phyloP scores from a whole-genome alignment of 1,140 invertebrate species.

The Brachionus sp. region DNA sequence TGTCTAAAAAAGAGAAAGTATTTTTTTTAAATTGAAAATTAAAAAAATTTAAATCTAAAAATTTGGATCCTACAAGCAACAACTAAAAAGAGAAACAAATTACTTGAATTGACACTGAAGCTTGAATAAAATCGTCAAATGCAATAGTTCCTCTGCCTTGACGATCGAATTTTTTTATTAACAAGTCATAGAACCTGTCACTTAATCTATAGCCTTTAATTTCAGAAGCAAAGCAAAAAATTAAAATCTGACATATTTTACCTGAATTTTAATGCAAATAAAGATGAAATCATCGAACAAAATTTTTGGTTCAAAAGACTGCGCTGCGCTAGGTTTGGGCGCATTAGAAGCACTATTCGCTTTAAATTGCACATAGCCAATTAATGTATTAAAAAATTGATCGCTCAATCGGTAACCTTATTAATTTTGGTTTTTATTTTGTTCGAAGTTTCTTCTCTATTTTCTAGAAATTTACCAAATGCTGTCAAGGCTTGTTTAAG shows the following conservation, averaged over 20 bases:
- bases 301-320: constrained; percentile 73
- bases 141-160: constrained; percentile 81
- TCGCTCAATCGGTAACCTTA: constrained; percentile 72
- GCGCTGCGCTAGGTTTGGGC: not conserved
- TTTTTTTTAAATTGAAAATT: not conserved
- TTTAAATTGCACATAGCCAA: constrained; percentile 83
- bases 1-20: constrained; percentile 70
- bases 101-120: constrained; percentile 85
- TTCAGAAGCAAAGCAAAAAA: not conserved
- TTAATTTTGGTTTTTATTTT: not conserved
- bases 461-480: constrained; percentile 68
- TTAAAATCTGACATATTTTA: not conserved
- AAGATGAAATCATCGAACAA: constrained; percentile 99
- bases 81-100: constrained; percentile 60
- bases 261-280: constrained; percentile 80
- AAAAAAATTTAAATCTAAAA: not conserved
- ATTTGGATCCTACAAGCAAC: not conserved
- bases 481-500: constrained; percentile 79
- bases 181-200: constrained; percentile 74
- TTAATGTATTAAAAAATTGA: constrained; percentile 72
- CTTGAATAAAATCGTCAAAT: constrained; percentile 98
- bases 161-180: constrained; percentile 89
- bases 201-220: constrained; percentile 68
- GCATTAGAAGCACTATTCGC: not conserved
- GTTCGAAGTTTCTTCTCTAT: constrained; percentile 15